Percentiles rank a stretch among this genome's conserved stretches.
Conservation (phyloP, 2,113 vertebrate genomes). For the Merops nubicus region DNA sequence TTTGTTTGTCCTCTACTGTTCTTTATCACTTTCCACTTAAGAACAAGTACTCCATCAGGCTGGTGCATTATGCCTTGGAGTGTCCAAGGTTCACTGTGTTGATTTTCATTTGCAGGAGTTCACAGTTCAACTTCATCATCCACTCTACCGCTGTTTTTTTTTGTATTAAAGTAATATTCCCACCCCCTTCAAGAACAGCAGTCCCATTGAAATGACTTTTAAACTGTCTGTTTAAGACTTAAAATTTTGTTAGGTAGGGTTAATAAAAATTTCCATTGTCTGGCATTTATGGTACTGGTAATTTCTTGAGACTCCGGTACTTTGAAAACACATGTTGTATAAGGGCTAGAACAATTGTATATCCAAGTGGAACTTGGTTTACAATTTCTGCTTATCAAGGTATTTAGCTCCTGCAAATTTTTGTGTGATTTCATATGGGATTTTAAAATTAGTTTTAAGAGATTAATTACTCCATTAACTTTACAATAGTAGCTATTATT, state of each 20-base stretch:
- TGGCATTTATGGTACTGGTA: neutral
- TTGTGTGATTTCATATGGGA: constrained; percentile 30
- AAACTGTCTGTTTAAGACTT: neutral
- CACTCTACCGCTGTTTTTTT: neutral
- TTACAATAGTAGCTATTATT: constrained; percentile 62
- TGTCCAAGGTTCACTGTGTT: neutral
- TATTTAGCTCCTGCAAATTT: constrained; percentile 18
- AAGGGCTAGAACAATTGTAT: neutral
- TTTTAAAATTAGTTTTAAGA: constrained; percentile 52
- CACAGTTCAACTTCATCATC: neutral
- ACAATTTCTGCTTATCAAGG: constrained; percentile 44
- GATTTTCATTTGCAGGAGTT: neutral
- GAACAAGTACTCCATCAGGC: neutral
- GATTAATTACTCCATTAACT: constrained; percentile 59
- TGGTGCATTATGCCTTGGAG: neutral
- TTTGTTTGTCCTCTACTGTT: neutral
- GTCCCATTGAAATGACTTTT: neutral
- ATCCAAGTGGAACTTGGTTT: neutral
- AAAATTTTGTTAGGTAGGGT: neutral
- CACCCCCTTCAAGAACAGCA: neutral
- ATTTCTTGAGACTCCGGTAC: neutral
- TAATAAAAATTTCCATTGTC: neutral
- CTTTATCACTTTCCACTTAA: neutral
- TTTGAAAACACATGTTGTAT: neutral
- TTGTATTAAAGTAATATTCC: neutral